phyloP scores from a whole-genome alignment of 1,140 invertebrate species.

The Chrysomallon squamiferum region DNA sequence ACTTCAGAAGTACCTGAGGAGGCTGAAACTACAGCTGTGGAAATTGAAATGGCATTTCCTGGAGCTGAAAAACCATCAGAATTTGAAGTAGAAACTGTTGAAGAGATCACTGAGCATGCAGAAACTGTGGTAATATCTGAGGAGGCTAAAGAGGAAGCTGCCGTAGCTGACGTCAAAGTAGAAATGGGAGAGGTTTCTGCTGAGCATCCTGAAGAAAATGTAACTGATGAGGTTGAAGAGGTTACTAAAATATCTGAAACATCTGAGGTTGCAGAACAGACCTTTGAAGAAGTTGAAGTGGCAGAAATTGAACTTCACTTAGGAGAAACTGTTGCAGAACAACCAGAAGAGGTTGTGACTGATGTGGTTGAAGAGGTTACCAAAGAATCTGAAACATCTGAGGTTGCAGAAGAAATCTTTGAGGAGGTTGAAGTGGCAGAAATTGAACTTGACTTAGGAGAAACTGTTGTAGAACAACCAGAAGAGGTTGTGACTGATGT shows the following conservation, averaged over 20 bases:
- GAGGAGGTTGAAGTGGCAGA: conserved; percentile 22
- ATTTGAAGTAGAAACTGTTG: conserved; percentile 32
- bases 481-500: too few relatives aligned
- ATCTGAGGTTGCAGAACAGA: conserved; percentile 7
- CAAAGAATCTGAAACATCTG: conserved; percentile 21
- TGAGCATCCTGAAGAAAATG: conserved; percentile 20
- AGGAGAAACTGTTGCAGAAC: conserved; percentile 23
- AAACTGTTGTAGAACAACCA: background rate
- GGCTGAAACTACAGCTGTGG: conserved; percentile 30
- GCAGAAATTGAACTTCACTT: conserved; percentile 17
- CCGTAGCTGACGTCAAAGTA: conserved; percentile 6
- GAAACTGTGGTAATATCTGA: conserved; percentile 7
- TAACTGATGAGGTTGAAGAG: conserved; percentile 28
- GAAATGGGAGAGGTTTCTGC: conserved; percentile 23
- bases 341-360: conserved; percentile 25
- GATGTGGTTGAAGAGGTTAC: conserved; percentile 26
- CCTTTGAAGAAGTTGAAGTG: conserved; percentile 9
- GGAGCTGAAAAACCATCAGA: conserved; percentile 25
- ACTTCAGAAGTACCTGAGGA: conserved; percentile 30
- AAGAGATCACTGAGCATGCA: conserved; percentile 5
- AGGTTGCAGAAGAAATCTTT: conserved; percentile 18
- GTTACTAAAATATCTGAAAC: conserved; percentile 17
- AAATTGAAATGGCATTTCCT: conserved; percentile 25
- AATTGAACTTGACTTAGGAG: conserved; percentile 3
- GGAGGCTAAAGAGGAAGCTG: conserved; percentile 18